These are phyloP conservation scores for Epistrophella euchroma DNA, from an alignment of 2,888 invertebrate genomes.

Conservation along the genomic window DNA sequence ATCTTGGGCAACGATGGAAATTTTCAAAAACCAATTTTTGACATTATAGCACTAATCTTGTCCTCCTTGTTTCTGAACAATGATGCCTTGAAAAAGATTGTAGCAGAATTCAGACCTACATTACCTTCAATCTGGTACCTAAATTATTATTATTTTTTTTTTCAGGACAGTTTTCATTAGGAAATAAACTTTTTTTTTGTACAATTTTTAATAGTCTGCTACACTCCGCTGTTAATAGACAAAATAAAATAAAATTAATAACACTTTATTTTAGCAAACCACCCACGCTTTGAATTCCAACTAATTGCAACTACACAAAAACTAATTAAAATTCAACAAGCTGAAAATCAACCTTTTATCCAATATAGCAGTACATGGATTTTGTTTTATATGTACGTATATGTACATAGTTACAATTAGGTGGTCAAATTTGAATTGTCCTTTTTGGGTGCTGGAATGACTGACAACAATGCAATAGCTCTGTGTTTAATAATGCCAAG, in stretches of 20 bases:
- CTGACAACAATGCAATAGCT: constrained; percentile 10
- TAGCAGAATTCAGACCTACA: no score
- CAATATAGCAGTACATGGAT: neutral
- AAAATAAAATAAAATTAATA: neutral
- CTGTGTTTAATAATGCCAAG: neutral
- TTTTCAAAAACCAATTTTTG: no score
- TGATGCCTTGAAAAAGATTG: no score
- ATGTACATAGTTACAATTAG: neutral
- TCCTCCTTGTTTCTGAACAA: no score
- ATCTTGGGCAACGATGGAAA: no score
- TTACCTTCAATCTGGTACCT: neutral
- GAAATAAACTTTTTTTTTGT: neutral
- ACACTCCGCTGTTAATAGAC: neutral
- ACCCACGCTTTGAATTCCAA: neutral
- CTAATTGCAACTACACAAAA: constrained; percentile 30
- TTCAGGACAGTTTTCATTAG: neutral
- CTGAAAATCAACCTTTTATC: neutral
- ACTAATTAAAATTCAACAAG: constrained; percentile 26
- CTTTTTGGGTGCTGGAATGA: neutral
- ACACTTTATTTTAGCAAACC: neutral
- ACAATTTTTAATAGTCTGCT: neutral
- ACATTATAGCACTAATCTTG: no score
- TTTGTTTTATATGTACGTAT: neutral
- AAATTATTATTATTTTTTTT: neutral
- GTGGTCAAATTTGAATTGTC: constrained; percentile 32